A percentile compares a stretch with the other conserved stretches of the same genome.
Evolutionary conservation across 2,113 vertebrate genomes (phyloP).

Genomic region (Lepisosteus osseus): DNA sequence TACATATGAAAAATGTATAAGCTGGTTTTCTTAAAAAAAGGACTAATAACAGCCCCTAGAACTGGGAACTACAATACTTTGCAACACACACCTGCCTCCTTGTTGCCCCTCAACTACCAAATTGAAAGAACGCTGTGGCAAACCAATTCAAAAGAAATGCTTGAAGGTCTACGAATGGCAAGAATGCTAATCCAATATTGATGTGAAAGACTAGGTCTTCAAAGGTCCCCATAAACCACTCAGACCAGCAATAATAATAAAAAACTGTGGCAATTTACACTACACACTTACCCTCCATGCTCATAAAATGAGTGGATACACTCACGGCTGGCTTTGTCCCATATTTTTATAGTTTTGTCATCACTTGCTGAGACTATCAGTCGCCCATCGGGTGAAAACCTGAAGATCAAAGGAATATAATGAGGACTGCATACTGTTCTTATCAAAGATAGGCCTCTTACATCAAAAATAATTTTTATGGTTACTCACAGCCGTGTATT

Average conservation of each 20-base stretch:
- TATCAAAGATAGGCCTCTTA: too few relatives aligned
- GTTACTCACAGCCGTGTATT: too few relatives aligned
- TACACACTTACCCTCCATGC: constrained; percentile 79
- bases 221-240: too few relatives aligned
- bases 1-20: too few relatives aligned
- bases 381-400: constrained; percentile 91
- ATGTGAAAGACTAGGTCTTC: background rate
- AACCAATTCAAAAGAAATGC: too few relatives aligned
- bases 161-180: background rate
- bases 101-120: too few relatives aligned
- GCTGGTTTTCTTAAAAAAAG: too few relatives aligned
- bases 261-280: background rate
- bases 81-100: too few relatives aligned
- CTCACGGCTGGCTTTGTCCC: constrained; percentile 92
- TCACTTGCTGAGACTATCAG: constrained; percentile 91
- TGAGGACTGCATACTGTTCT: background rate
- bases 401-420: constrained; percentile 40
- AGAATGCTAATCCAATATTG: background rate
- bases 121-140: too few relatives aligned
- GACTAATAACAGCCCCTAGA: too few relatives aligned
- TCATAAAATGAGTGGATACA: constrained; percentile 92
- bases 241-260: background rate
- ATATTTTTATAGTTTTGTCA: constrained; percentile 91
- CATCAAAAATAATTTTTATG: too few relatives aligned
- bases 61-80: too few relatives aligned